Evolutionary conservation across 2,113 vertebrate species (phyloP).

Genomic region (Ammospiza caudacuta): DNA sequence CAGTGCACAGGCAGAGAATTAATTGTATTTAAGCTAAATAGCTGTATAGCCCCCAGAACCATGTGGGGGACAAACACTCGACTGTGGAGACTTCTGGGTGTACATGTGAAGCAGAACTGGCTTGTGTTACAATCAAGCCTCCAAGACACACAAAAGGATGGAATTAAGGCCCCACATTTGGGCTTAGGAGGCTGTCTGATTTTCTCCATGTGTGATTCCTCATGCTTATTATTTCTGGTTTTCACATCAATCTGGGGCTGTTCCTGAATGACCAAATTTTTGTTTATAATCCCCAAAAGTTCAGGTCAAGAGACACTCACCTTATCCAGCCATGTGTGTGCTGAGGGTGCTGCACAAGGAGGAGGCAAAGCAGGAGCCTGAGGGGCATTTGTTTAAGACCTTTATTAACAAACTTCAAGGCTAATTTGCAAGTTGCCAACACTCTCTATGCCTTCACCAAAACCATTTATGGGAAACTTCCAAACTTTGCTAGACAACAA

Average conservation of each 20-base stretch:
- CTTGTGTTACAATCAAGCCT: background rate
- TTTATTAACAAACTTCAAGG: conserved; percentile 57
- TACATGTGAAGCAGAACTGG: background rate
- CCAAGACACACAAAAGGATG: background rate
- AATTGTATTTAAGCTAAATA: background rate
- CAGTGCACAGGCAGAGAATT: background rate
- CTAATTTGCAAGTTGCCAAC: background rate
- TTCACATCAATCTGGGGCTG: background rate
- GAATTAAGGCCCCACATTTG: background rate
- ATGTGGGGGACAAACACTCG: fast-evolving
- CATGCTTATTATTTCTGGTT: background rate
- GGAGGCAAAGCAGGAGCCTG: background rate
- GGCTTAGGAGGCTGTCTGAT: background rate
- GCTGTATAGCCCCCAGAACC: background rate
- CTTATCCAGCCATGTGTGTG: background rate
- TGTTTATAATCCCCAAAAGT: background rate
- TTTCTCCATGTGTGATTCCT: background rate
- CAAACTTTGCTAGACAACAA: background rate
- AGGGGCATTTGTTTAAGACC: background rate
- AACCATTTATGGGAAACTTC: background rate
- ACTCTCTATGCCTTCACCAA: background rate
- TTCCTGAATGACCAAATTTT: background rate
- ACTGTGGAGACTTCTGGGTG: background rate
- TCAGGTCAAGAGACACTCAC: background rate
- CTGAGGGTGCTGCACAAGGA: background rate